Percentiles rank a stretch among this genome's conserved stretches.
These are phyloP conservation scores for Tragelaphus strepsiceros DNA, from an alignment of 2,113 vertebrate genomes.

Conservation along the genomic window DNA sequence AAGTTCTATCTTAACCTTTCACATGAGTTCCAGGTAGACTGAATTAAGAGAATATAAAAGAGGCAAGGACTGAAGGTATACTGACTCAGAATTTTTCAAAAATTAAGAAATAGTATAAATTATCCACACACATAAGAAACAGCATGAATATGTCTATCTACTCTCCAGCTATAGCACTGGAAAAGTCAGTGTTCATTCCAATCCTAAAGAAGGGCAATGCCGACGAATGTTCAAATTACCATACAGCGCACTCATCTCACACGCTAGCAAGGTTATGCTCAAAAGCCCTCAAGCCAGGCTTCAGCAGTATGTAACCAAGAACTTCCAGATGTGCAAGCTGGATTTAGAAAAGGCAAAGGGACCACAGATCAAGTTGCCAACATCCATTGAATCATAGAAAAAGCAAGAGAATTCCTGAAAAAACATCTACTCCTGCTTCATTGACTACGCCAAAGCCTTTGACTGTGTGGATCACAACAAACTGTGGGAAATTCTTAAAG, in stretches of 20 bases:
- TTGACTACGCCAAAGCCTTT: not conserved
- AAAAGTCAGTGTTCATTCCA: not conserved
- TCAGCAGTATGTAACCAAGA: not conserved
- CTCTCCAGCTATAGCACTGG: not conserved
- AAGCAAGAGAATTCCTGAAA: not conserved
- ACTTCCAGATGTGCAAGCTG: not conserved
- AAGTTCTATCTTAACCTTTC: not conserved
- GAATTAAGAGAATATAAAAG: not conserved
- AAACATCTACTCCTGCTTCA: not conserved
- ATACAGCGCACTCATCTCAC: not conserved
- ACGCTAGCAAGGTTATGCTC: fast-evolving
- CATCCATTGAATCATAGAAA: not conserved
- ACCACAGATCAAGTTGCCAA: not conserved
- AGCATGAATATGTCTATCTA: not conserved
- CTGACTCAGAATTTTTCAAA: not conserved
- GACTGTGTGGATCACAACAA: not conserved
- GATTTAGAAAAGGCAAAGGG: not conserved
- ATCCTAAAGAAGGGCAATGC: fast-evolving
- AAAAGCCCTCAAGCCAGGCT: not conserved
- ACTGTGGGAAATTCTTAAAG: not conserved
- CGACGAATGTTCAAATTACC: not conserved
- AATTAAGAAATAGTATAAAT: not conserved
- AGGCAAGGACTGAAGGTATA: not conserved
- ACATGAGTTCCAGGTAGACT: not conserved
- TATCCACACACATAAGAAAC: not conserved